Base-by-base conservation (phyloP, 2,888 invertebrate genomes). In the Crepidodera aurea region DNA sequence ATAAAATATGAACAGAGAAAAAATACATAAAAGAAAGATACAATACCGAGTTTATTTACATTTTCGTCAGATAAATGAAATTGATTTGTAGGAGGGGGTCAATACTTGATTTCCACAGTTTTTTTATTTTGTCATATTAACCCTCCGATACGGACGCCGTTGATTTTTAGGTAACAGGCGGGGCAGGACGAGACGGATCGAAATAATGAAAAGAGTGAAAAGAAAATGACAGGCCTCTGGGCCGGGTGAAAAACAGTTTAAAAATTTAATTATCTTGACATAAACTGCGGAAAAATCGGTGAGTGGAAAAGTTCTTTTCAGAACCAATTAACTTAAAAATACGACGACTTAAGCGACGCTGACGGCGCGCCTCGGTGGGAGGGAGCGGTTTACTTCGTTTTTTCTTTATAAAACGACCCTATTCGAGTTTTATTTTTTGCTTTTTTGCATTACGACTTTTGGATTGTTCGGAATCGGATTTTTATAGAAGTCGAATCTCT, bases 261-360 rank as follows among this genome's bases (percentile, higher is more conserved):
- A 78, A 78, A 77, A 77, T 78, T 78, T 78, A 78, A 78, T 78
- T 78, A 78, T 77, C 76, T 74, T 75, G 77, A 77, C 77, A 76
- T 77, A 74, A 73, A 77, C 76, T 76, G 76, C 75, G 77, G 77
- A 77, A 77, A 66, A 77, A 76, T 76, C 76, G 76, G 74, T 73
- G 76, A 77, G 77, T 76, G 78, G 77, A 77, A 78, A 75, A 75
- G 74, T 75, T 76, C 78, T 75, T 78, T 78, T 78, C 77, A 76
- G 71, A 76, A 75, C 69, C 76, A 78, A 79, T 78, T 78, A 78
- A 77, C 75, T 77, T 75, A 73, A 75, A 77, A 77, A 72, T 71
- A 73, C 62, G 48, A 51, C 51, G 48, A 57, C 42, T 60, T 25
- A 34, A 60, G 13, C 64, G 68, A 67, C 64, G 68, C 60, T n/a